Evolutionary conservation across 53 echinoderm and acorn worm genomes (phyloP), one percentile per base, ranked within the genome.

Genomic region (Stichopus horrens): DNA sequence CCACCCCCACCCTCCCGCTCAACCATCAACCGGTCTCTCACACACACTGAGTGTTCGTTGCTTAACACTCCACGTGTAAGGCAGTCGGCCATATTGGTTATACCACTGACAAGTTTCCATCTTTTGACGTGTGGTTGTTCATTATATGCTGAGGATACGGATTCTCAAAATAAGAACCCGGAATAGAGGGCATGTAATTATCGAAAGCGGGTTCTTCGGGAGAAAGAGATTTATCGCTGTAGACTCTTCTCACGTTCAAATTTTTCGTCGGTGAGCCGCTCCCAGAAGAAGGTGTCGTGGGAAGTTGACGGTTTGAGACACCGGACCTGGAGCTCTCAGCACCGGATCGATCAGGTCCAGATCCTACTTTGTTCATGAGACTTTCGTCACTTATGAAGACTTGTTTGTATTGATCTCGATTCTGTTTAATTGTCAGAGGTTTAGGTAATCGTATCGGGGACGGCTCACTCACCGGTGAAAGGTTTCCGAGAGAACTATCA

Each of bases 321-420:
- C 92, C 93, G 9, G 94, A 92, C 10, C 92, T 91, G 9, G 96
- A 92, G 74, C 96, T 96, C 88, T 95, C 93, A 7, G 90, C 90
- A 9, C 95, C 93, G 8, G 93, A 93, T 74, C 79, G 73, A 4
- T 89, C 91, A 51, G 90, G 56, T 55, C 91, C 93, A 21, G 93
- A 93, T 53, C 74, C 84, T 20, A 88, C 83, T 55, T 75, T 87
- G 74, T 91, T 93, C 73, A 94, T 90, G 14, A 96, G 86, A 74
- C 95, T 95, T 73, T 96, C 96, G 83, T 96, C 96, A 83, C 96
- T 96, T n/a, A 96, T 92, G 78, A 95, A 96, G 19, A 96, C 96
- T 23, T 93, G 93, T 74, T 93, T 96, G 56, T 92, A 77, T 58
- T 91, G 89, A 65, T 95, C 92, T 71, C 87, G 88, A 60, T 95